Evolutionary conservation across 2,113 vertebrate genomes (phyloP).

Genomic region (Psammodynastes pulverulentus): DNA sequence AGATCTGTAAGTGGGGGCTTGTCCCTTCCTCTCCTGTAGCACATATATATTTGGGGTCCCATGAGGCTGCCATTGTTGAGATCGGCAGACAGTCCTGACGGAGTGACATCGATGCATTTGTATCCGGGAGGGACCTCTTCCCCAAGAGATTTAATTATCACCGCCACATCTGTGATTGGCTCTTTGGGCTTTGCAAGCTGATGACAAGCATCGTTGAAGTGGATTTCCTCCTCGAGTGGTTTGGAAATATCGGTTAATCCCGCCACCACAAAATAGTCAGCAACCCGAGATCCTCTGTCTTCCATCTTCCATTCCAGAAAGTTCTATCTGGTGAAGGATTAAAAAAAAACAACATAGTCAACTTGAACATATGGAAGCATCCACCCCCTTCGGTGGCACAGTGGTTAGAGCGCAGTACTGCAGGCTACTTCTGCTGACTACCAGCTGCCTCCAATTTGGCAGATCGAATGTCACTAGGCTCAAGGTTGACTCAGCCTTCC

Average conservation of each 20-base stretch:
- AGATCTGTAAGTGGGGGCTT: conserved; percentile 96
- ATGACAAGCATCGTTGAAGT: conserved; percentile 88
- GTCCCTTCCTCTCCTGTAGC: conserved; percentile 93
- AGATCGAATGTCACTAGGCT: no score
- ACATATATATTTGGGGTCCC: conserved; percentile 92
- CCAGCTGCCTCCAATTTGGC: no score
- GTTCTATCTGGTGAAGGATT: conserved; percentile 57
- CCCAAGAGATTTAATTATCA: conserved; percentile 91
- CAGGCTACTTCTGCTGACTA: no score
- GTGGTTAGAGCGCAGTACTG: no score
- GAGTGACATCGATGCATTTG: conserved; percentile 88
- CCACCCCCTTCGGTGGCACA: no score
- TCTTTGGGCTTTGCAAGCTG: conserved; percentile 87
- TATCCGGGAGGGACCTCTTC: conserved; percentile 92
- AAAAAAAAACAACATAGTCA: background rate
- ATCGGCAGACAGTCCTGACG: conserved; percentile 90
- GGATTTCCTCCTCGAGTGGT: conserved; percentile 92
- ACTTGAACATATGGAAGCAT: background rate
- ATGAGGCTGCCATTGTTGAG: conserved; percentile 94
- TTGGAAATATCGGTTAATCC: conserved; percentile 90
- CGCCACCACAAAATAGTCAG: conserved; percentile 98
- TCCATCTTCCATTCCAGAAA: conserved; percentile 92
- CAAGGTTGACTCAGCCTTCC: no score
- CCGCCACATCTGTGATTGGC: conserved; percentile 92
- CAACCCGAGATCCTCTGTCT: conserved; percentile 96